These are phyloP conservation scores for Centroberyx gerrardi DNA, from an alignment of 2,797 vertebrate genomes.

Conservation along the genomic window DNA sequence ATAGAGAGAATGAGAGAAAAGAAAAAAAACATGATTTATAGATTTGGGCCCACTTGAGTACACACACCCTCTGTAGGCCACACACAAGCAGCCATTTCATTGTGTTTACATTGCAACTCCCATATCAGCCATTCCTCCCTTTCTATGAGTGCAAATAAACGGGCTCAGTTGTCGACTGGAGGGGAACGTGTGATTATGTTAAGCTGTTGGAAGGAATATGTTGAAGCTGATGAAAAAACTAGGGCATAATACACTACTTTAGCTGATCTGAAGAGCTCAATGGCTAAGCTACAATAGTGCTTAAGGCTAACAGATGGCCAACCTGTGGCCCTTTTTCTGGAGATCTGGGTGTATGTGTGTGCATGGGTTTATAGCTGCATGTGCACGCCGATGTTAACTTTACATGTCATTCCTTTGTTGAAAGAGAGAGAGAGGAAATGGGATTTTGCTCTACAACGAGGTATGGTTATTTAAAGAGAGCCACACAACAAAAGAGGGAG, in stretches of 20 bases:
- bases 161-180: background rate
- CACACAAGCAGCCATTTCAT: background rate
- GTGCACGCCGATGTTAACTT: constrained; percentile 14
- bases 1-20: background rate
- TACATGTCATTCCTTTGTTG: constrained; percentile 45
- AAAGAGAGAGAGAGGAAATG: constrained; percentile 19
- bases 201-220: constrained; percentile 15
- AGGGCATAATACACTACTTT: constrained; percentile 5
- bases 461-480: constrained; percentile 47
- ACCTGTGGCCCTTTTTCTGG: constrained; percentile 52
- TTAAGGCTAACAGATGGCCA: constrained; percentile 68
- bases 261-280: constrained; percentile 28
- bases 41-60: too few relatives aligned
- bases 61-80: background rate
- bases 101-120: background rate
- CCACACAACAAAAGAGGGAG: constrained; percentile 40
- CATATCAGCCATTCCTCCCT: background rate
- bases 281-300: constrained; percentile 38
- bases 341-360: constrained; percentile 24
- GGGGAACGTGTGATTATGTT: constrained; percentile 13
- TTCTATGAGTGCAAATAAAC: background rate
- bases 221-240: constrained; percentile 12
- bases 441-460: constrained; percentile 32
- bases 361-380: constrained; percentile 25
- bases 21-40: too few relatives aligned